Conservation (phyloP, 2,113 vertebrate genomes). For the Poicephalus gulielmi region DNA sequence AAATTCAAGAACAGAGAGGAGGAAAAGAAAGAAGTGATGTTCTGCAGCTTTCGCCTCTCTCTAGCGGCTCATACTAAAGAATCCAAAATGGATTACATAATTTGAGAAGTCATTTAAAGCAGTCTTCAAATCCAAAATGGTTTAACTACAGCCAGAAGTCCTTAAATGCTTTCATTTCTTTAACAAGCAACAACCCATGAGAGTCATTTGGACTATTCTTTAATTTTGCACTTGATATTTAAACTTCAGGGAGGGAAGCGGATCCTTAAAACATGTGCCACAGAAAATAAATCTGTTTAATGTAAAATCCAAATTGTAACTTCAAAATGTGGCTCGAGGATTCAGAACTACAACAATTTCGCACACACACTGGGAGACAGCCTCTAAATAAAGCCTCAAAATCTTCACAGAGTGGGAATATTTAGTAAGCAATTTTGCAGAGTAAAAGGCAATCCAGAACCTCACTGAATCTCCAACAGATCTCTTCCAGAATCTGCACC, state of each 20-base stretch:
- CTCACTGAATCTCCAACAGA: not conserved
- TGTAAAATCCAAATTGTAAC: not conserved
- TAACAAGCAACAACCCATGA: not conserved
- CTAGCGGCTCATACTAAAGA: not conserved
- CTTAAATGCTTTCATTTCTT: conserved; percentile 20
- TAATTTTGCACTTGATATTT: conserved; percentile 1
- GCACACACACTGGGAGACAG: not conserved
- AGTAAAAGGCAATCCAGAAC: not conserved
- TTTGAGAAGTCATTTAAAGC: not conserved
- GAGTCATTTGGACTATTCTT: not conserved
- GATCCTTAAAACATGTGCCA: not conserved
- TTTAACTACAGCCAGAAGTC: conserved; percentile 22
- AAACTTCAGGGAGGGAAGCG: not conserved
- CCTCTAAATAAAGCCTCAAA: not conserved
- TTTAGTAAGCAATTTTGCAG: not conserved
- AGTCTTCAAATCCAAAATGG: not conserved
- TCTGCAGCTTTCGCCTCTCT: not conserved
- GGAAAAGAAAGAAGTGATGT: not conserved
- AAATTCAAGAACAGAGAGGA: not conserved
- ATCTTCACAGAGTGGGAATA: not conserved
- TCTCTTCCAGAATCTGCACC: not conserved
- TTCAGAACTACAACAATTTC: not conserved
- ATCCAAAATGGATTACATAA: not conserved
- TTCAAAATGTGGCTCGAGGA: not conserved
- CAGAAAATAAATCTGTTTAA: not conserved